Percentiles rank a stretch among this genome's conserved stretches.
These are phyloP conservation scores for Electrophaes corylata DNA, from an alignment of 2,888 invertebrate species.

Conservation along the genomic window DNA sequence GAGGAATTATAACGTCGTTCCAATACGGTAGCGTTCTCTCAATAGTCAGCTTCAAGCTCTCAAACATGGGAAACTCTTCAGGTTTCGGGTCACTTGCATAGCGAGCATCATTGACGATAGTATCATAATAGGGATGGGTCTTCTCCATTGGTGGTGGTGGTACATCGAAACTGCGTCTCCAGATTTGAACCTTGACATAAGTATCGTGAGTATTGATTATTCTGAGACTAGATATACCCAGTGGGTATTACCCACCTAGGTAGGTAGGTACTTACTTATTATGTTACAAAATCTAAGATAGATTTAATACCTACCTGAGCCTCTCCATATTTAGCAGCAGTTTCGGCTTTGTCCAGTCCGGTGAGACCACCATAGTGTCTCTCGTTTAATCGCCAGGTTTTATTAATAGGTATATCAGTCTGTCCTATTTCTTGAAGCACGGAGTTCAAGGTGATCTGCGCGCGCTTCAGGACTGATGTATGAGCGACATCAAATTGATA, in stretches of 20 bases:
- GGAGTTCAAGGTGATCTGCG: conserved; percentile 88
- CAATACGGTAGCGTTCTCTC: conserved; percentile 93
- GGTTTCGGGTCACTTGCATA: conserved; percentile 89
- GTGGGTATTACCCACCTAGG: no score
- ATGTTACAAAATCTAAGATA: background rate
- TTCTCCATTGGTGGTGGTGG: conserved; percentile 92
- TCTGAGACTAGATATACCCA: no score
- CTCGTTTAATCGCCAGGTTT: conserved; percentile 94
- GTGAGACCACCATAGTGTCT: conserved; percentile 95
- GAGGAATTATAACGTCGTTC: conserved; percentile 92
- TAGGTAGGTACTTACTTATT: background rate
- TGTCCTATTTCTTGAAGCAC: conserved; percentile 88
- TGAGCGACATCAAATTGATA: conserved; percentile 91
- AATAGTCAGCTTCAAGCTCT: conserved; percentile 92
- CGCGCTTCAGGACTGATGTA: conserved; percentile 91
- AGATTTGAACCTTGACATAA: conserved; percentile 89
- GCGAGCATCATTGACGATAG: conserved; percentile 90
- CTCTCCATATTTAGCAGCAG: conserved; percentile 93
- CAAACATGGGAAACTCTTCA: conserved; percentile 91
- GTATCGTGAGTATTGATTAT: background rate
- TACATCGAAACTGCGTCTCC: conserved; percentile 93
- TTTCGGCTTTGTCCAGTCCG: conserved; percentile 93
- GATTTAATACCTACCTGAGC: conserved; percentile 86
- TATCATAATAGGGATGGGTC: conserved; percentile 89
- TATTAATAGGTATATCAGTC: conserved; percentile 86